These are phyloP conservation scores for Chloroceryle inda DNA, from an alignment of 2,797 vertebrate species.

Conservation along the genomic window DNA sequence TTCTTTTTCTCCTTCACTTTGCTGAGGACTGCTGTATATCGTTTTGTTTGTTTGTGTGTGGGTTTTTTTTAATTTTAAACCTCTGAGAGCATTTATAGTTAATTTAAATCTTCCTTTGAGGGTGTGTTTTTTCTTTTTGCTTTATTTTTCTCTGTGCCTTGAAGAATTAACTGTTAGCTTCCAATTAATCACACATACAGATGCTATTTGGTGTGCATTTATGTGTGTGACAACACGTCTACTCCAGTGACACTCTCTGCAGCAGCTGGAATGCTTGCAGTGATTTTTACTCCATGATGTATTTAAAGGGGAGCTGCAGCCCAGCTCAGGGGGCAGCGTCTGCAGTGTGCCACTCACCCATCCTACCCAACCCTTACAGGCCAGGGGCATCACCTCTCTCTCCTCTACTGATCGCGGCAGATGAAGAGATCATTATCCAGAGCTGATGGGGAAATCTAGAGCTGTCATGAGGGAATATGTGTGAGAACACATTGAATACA, in stretches of 20 bases:
- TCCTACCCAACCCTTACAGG: conserved; percentile 64
- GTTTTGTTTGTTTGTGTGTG: no score
- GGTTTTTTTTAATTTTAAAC: not conserved
- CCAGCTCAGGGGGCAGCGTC: conserved; percentile 73
- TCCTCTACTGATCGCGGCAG: conserved; percentile 57
- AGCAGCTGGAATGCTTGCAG: conserved; percentile 55
- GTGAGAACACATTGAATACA: not conserved
- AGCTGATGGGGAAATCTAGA: conserved; percentile 27
- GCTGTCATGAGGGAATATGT: conserved; percentile 26
- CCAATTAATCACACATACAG: not conserved
- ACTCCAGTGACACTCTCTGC: not conserved
- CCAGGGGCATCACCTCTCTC: conserved; percentile 75
- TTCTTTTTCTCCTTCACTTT: not conserved
- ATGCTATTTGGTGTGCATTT: not conserved
- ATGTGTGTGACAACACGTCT: not conserved
- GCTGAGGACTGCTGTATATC: not conserved
- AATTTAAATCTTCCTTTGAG: not conserved
- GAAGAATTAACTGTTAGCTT: not conserved
- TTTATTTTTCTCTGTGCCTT: not conserved
- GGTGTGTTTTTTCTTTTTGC: rapidly evolving
- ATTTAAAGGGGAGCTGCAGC: conserved; percentile 67
- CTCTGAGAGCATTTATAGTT: not conserved
- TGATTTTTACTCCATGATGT: conserved; percentile 54
- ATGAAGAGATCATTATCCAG: conserved; percentile 69
- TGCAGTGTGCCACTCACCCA: conserved; percentile 70